Conservation (phyloP, 2,113 vertebrate species). For the Toxotes chatareus region DNA sequence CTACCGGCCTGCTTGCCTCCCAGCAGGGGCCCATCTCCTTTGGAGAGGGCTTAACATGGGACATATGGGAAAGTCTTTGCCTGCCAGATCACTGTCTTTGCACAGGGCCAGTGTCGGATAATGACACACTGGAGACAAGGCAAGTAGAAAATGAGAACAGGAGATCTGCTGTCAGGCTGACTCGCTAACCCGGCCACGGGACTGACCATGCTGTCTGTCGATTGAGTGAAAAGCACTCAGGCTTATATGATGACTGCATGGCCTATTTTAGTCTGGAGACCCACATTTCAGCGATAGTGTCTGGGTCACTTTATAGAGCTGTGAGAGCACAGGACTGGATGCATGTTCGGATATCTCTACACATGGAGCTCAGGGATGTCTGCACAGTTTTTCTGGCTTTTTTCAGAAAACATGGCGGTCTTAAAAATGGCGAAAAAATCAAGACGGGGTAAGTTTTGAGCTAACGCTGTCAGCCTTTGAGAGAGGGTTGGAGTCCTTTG, state of each 20-base stretch:
- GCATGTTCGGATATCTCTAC: conserved; percentile 15
- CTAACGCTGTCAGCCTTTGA: neutral
- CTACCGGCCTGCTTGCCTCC: conserved; percentile 46
- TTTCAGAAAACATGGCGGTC: conserved; percentile 20
- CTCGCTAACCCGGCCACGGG: conserved; percentile 38
- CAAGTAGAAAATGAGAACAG: conserved; percentile 55
- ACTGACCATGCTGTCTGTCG: conserved; percentile 43
- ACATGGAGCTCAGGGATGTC: conserved; percentile 67
- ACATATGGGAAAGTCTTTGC: conserved; percentile 72
- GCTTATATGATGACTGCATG: conserved; percentile 71
- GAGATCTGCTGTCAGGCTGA: conserved; percentile 38
- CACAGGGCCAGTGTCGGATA: conserved; percentile 53
- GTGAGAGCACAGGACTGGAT: conserved; percentile 6
- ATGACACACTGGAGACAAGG: conserved; percentile 61
- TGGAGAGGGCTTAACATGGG: conserved; percentile 65
- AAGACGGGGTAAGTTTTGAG: conserved; percentile 69
- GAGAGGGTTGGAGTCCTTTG: conserved; percentile 33
- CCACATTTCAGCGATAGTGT: conserved; percentile 51
- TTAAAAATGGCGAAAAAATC: conserved; percentile 45
- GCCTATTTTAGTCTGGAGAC: conserved; percentile 74
- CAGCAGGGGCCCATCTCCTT: conserved; percentile 63
- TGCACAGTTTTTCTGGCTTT: conserved; percentile 55
- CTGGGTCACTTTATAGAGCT: conserved; percentile 44
- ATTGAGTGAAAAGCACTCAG: conserved; percentile 66
- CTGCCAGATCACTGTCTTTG: conserved; percentile 60